Base-by-base conservation (phyloP, 1,140 invertebrate genomes). In the Bombus terrestris region DNA sequence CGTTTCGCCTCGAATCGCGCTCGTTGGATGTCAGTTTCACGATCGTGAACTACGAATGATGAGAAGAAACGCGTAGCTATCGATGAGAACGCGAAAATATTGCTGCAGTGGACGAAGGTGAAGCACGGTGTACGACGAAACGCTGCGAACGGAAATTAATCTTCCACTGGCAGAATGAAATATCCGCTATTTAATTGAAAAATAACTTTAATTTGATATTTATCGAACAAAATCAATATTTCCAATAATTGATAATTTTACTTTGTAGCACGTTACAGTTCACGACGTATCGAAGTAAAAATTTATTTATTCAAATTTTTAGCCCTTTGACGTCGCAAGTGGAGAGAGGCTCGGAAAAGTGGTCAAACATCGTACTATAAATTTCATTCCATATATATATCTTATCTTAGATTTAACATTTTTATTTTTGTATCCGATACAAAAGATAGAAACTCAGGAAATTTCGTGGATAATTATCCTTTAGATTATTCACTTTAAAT, bases 1-100 rank as follows among this genome's bases (percentile, higher is more conserved):
- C 32, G 74, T 66, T 82, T 81, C 72, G 59, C 39, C 41, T 47
- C 39, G 47, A 69, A 64, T 79, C 39, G 69, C 74, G 79, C 79
- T 72, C 62, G 43, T 57, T 86, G 77, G 39, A 53, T 79, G 66
- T 64, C 68, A 66, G 74, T 77, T 57, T 35, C 64, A 41, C 37
- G 41, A 81, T 77, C 37, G 47, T 41, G 53, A 35, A 9, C 8
- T 53, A 66, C 8, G 37, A 68, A 39, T 57, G 43, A 43, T 37
- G 66, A 32, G 35, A 71, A 47, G 15, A 68, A 43, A 66, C 35
- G 59, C 28, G 6, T 43, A 12, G 6, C 25, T 47, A 22, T 68
- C 32, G 41, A 69, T 47, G 13, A 18, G 43, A 25, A 41, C 39
- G 32, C 37, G 37, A 47, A 39, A 73, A 59, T n/a, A 22, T 71